Evolutionary conservation across 2,797 vertebrate genomes (phyloP).

Genomic region (Halcyon leucocephala): DNA sequence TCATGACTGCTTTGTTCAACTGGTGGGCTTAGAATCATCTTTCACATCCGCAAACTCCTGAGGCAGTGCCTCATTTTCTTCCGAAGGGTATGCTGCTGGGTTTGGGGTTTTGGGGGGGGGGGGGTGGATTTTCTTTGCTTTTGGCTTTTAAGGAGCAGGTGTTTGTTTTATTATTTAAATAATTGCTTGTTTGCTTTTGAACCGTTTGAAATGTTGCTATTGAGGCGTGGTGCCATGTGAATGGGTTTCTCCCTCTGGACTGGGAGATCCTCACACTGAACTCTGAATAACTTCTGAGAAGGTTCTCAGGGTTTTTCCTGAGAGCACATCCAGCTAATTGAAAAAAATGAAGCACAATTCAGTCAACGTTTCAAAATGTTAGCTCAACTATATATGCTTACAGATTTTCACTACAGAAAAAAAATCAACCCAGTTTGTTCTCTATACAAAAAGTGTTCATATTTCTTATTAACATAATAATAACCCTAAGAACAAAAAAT

Average conservation of each 20-base stretch:
- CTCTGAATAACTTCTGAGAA: background rate
- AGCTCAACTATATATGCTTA: background rate
- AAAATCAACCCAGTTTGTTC: background rate
- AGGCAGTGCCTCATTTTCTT: no score
- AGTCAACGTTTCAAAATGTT: background rate
- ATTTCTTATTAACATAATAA: background rate
- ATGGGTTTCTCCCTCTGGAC: background rate
- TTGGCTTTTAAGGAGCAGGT: conserved; percentile 18
- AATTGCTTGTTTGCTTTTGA: conserved; percentile 7
- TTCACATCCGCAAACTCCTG: no score
- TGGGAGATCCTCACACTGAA: background rate
- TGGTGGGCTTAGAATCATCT: no score
- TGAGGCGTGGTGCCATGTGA: background rate
- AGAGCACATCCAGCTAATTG: background rate
- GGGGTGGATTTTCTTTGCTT: background rate
- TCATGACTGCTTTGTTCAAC: no score
- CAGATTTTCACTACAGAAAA: background rate
- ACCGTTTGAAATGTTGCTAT: background rate
- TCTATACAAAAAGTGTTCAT: background rate
- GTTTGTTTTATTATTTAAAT: conserved; percentile 45
- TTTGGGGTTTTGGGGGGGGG: background rate
- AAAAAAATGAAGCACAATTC: background rate
- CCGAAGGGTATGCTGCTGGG: no score
- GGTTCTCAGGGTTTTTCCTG: accelerated
- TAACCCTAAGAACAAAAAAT: background rate